A percentile compares a stretch with the other conserved stretches of the same genome.
Conservation (phyloP, 2,888 invertebrate genomes). For the Andricus quercusramuli region DNA sequence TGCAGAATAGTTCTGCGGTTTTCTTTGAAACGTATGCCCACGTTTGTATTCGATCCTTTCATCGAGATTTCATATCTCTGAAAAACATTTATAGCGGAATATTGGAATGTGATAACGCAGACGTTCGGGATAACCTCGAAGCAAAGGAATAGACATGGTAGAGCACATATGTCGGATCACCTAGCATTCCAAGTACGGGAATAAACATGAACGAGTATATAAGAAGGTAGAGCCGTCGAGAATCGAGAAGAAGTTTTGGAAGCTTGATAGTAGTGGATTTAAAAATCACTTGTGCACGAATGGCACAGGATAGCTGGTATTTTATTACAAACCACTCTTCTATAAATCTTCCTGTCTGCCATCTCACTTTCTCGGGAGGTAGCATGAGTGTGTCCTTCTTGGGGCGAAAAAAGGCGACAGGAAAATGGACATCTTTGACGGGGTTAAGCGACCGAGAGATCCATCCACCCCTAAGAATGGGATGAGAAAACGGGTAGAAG, state of each 20-base stretch:
- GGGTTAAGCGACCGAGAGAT: constrained; percentile 50
- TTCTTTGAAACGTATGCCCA: not conserved
- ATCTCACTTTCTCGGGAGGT: constrained; percentile 30
- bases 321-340: constrained; percentile 57
- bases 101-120: constrained; percentile 31
- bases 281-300: constrained; percentile 34
- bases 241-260: not conserved
- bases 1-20: not conserved
- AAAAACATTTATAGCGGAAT: constrained; percentile 14
- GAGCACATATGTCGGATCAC: constrained; percentile 8
- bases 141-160: constrained; percentile 14
- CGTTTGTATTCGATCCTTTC: not conserved
- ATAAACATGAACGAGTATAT: constrained; percentile 18
- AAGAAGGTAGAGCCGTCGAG: constrained; percentile 5
- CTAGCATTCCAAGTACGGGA: constrained; percentile 12
- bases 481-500: constrained; percentile 11
- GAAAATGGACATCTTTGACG: constrained; percentile 60
- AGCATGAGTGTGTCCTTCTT: constrained; percentile 29
- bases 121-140: not conserved
- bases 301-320: constrained; percentile 46
- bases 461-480: constrained; percentile 42
- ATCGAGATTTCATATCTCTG: not conserved
- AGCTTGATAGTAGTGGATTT: constrained; percentile 21
- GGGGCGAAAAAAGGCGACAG: constrained; percentile 50
- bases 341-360: constrained; percentile 52